Conservation (phyloP, 1,140 invertebrate genomes). For the Macrotrachela quadricornifera region DNA sequence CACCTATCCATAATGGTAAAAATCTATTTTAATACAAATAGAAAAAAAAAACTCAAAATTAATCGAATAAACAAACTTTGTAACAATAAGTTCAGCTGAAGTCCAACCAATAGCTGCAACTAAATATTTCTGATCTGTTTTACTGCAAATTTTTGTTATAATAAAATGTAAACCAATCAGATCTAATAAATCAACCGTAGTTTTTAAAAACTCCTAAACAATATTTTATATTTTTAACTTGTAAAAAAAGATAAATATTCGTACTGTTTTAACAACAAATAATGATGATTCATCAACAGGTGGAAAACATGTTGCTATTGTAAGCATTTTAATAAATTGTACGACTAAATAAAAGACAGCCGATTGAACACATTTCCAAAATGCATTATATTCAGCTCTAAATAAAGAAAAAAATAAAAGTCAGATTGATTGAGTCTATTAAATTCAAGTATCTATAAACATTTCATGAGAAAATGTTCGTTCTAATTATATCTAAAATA, state of each 20-base stretch:
- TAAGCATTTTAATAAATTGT: slow-evolving; percentile 78
- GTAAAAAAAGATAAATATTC: not conserved
- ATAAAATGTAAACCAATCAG: slow-evolving; percentile 69
- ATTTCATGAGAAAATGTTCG: too few relatives aligned
- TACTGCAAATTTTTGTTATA: slow-evolving; percentile 64
- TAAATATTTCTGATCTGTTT: slow-evolving; percentile 58
- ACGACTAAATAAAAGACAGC: slow-evolving; percentile 76
- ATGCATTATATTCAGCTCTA: slow-evolving; percentile 85
- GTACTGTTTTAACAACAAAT: slow-evolving; percentile 28
- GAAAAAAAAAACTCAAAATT: not conserved
- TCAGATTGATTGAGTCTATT: too few relatives aligned
- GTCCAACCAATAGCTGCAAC: slow-evolving; percentile 87
- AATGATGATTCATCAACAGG: slow-evolving; percentile 46
- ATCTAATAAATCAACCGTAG: slow-evolving; percentile 74
- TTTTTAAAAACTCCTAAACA: slow-evolving; percentile 70
- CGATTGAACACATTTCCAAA: slow-evolving; percentile 88
- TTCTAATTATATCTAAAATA: too few relatives aligned
- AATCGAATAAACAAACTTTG: slow-evolving; percentile 25
- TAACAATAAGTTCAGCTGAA: slow-evolving; percentile 68
- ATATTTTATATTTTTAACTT: slow-evolving; percentile 17
- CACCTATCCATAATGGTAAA: slow-evolving; percentile 73
- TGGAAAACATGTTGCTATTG: slow-evolving; percentile 82
- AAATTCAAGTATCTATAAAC: too few relatives aligned
- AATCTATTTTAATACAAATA: slow-evolving; percentile 36
- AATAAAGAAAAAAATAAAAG: too few relatives aligned